Evolutionary conservation across 2,888 invertebrate species (phyloP).

Genomic region (Monopis laevigella): DNA sequence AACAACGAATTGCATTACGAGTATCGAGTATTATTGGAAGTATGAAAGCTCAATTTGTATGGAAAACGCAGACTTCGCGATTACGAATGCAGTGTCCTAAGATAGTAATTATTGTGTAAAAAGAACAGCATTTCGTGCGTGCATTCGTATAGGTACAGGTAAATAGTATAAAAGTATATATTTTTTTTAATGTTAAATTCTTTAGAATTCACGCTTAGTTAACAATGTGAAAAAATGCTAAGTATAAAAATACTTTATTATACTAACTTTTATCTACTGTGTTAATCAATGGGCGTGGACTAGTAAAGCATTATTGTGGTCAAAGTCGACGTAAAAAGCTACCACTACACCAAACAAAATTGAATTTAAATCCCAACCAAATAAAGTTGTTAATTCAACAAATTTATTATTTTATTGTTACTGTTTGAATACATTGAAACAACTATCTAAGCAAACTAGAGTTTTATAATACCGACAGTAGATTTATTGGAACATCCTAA

Average conservation of each 20-base stretch:
- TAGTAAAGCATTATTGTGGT: too few species aligned
- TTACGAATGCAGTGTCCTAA: too few species aligned
- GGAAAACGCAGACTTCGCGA: too few species aligned
- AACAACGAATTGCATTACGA: too few species aligned
- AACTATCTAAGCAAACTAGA: slow-evolving; percentile 40
- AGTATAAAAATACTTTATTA: slow-evolving; percentile 58
- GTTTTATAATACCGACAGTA: slow-evolving; percentile 40
- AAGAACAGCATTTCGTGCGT: too few species aligned
- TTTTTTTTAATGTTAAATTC: too few species aligned
- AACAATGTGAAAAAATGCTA: slow-evolving; percentile 55
- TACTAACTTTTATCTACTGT: slow-evolving; percentile 47
- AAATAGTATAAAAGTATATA: too few species aligned
- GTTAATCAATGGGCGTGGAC: slow-evolving; percentile 56
- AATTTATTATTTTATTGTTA: neutral
- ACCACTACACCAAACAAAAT: slow-evolving; percentile 15
- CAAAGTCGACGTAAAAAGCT: neutral
- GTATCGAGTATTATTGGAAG: too few species aligned
- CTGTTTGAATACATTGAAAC: slow-evolving; percentile 15
- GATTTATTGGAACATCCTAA: slow-evolving; percentile 49
- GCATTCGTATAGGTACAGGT: too few species aligned
- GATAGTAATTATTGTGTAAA: too few species aligned
- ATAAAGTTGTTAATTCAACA: slow-evolving; percentile 22
- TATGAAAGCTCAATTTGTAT: too few species aligned
- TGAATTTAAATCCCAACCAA: neutral
- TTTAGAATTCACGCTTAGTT: slow-evolving; percentile 29